Base-by-base conservation (phyloP, 2,797 vertebrate genomes). In the Lepidocolaptes lacrymiger region DNA sequence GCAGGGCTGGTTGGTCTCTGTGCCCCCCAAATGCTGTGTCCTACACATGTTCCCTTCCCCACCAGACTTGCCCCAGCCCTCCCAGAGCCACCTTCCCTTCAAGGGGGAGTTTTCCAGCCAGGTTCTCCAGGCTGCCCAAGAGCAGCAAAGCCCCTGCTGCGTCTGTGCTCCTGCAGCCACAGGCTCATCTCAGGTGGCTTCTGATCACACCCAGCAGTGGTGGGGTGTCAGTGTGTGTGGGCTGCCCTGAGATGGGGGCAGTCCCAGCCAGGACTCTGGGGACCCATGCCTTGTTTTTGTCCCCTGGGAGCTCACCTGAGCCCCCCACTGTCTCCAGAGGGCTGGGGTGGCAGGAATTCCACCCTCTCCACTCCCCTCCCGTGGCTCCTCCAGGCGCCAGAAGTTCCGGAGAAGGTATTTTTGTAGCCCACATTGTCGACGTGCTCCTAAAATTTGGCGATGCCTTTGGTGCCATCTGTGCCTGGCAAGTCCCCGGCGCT, bases 381-480 rank as follows among this genome's bases (percentile, higher is more conserved):
- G 51, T 1, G 14, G 46, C 83, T 94, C 76, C 79, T 52, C 12
- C 88, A 56, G 13, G 94, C 91, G 36, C 63, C 94, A 94, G 74
- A 69, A 95, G 67, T 67, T 95, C 86, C 6, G 13, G 86, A 39
- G 77, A 89, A 89, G 95, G 92, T 76, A 91, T 96, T 96, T 96
- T 97, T 96, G 85, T 68, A 95, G 84, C 73, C 78, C 44, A 83
- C 75, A 93, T 94, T 93, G 95, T 96, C 95, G 89, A 80, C 32
- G 68, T 95, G 81, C 89, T 96, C 95, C 89, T 96, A 51, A 87
- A 95, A 97, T 97, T 97, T 97, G 94, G 96, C 94, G 95, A 76
- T 87, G 86, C 94, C 95, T 96, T 67, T 92, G 36, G 94, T 95
- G 92, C 96, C 96, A 96, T 97, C 96, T 97, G 95, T 94, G 92